Evolutionary conservation across 2,113 vertebrate genomes (phyloP).

Genomic region (Ptilorrhoa leucosticta): DNA sequence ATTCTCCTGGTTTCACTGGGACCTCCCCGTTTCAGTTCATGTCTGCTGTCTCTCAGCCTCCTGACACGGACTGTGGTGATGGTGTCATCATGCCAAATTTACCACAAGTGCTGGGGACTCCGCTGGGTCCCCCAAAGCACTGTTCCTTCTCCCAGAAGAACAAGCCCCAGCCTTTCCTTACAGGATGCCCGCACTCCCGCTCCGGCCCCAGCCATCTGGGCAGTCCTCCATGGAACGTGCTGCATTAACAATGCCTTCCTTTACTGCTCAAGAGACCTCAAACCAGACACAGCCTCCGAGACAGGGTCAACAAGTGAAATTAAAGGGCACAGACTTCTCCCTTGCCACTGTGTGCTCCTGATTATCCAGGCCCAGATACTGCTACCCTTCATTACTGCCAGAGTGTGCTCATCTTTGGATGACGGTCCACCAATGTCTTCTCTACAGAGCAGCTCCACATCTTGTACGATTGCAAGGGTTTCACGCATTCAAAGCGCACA

Average conservation of each 20-base stretch:
- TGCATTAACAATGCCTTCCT: neutral
- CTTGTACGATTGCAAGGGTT: neutral
- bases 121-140: neutral
- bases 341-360: accelerated
- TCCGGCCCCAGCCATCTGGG: neutral
- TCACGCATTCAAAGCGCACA: neutral
- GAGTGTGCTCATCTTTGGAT: neutral
- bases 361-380: neutral
- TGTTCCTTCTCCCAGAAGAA: neutral
- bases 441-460: neutral
- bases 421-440: neutral
- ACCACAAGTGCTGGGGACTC: neutral
- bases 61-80: neutral
- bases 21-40: neutral
- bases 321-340: neutral
- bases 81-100: neutral
- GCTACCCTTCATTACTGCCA: neutral
- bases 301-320: neutral
- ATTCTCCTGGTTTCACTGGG: neutral
- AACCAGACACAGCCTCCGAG: neutral
- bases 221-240: neutral
- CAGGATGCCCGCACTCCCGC: neutral
- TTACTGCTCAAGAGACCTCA: neutral
- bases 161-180: neutral
- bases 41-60: neutral